phyloP scores from a whole-genome alignment of 1,140 invertebrate genomes.

The Galleria mellonella region DNA sequence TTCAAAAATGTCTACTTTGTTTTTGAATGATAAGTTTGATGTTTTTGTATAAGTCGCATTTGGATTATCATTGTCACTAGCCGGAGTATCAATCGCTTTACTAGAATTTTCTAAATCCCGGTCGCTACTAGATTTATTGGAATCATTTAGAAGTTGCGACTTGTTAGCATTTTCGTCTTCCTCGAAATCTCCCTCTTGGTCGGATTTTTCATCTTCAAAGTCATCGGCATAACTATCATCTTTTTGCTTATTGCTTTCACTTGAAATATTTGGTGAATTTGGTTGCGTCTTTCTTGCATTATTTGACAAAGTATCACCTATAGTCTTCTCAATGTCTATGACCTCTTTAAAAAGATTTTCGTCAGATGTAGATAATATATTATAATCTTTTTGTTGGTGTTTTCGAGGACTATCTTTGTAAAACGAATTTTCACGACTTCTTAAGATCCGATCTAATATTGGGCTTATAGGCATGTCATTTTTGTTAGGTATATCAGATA shows the following conservation, averaged over 20 bases:
- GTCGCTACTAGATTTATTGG: neutral
- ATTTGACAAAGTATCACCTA: slow-evolving; percentile 34
- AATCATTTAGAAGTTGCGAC: neutral
- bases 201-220: slow-evolving; percentile 63
- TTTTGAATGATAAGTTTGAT: slow-evolving; percentile 54
- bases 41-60: slow-evolving; percentile 39
- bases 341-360: slow-evolving; percentile 63
- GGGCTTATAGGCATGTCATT: slow-evolving; percentile 44
- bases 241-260: slow-evolving; percentile 17
- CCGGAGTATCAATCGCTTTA: slow-evolving; percentile 7
- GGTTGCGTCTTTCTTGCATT: slow-evolving; percentile 13
- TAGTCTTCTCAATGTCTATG: slow-evolving; percentile 49
- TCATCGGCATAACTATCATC: slow-evolving; percentile 59
- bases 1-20: slow-evolving; percentile 60
- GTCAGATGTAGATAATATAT: slow-evolving; percentile 52
- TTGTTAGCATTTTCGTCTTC: neutral
- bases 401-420: slow-evolving; percentile 29
- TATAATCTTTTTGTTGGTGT: slow-evolving; percentile 24
- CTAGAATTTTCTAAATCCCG: neutral
- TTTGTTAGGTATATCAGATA: slow-evolving; percentile 40
- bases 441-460: slow-evolving; percentile 54
- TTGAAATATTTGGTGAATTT: slow-evolving; percentile 4
- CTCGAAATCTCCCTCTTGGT: neutral
- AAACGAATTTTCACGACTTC: slow-evolving; percentile 46
- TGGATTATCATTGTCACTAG: slow-evolving; percentile 9